phyloP scores from a whole-genome alignment of 2,797 vertebrate species.

The Molossus alvarezi region DNA sequence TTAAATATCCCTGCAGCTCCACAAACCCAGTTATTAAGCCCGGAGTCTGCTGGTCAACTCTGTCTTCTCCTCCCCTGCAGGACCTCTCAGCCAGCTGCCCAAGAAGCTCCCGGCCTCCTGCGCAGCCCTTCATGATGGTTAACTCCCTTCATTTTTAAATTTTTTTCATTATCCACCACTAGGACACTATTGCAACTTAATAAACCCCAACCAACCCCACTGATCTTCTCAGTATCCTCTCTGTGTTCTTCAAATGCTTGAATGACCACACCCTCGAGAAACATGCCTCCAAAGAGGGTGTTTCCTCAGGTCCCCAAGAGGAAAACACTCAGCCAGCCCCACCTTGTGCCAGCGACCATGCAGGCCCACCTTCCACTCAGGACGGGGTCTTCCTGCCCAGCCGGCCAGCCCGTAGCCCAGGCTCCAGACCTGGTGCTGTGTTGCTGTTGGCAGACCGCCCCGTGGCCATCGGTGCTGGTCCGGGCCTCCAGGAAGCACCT shows the following conservation, averaged over 20 bases:
- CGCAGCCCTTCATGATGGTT: background rate
- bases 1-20: background rate
- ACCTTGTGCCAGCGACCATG: background rate
- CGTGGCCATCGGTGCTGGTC: rapidly evolving
- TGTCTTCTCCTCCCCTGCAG: too few species aligned
- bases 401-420: background rate
- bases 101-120: rapidly evolving
- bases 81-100: rapidly evolving
- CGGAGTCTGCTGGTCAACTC: background rate
- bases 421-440: too few species aligned
- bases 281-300: rapidly evolving
- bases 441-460: background rate
- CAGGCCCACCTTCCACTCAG: rapidly evolving
- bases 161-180: background rate
- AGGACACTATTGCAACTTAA: rapidly evolving
- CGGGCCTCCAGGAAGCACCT: background rate
- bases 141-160: too few species aligned
- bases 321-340: background rate
- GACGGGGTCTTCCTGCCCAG: background rate
- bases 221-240: background rate
- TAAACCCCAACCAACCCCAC: too few species aligned
- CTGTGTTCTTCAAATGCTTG: rapidly evolving
- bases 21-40: rapidly evolving
- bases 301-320: background rate
- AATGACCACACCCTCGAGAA: too few species aligned